These are phyloP conservation scores for Bombylius major DNA, from an alignment of 2,888 invertebrate genomes.

Conservation along the genomic window DNA sequence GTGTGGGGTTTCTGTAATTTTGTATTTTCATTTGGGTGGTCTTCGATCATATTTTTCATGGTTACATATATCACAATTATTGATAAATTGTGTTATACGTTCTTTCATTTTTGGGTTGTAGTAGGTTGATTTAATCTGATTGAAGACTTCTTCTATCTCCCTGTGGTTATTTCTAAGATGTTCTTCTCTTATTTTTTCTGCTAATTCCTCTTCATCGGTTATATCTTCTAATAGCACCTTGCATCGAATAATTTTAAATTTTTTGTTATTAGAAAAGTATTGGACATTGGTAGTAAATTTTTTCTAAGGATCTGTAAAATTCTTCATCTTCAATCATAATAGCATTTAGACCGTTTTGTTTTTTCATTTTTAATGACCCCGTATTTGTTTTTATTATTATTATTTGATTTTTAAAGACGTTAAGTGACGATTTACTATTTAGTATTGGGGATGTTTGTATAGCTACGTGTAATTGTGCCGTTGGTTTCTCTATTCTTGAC, in stretches of 20 bases:
- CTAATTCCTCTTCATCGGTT: conserved; percentile 5
- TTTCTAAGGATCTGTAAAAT: neutral
- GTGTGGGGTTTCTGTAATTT: conserved; percentile 13
- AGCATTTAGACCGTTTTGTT: conserved; percentile 5
- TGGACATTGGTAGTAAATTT: neutral
- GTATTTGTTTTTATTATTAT: conserved; percentile 3
- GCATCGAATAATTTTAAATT: neutral
- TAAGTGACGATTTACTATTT: neutral
- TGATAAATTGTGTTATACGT: neutral
- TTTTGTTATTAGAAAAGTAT: neutral
- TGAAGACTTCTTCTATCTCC: conserved; percentile 12
- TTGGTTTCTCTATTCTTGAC: neutral
- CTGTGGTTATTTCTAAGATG: conserved; percentile 15
- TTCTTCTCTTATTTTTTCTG: conserved; percentile 12
- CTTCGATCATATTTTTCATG: conserved; percentile 15
- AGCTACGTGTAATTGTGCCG: too few species aligned
- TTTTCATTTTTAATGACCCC: conserved; percentile 6
- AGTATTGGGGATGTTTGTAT: neutral
- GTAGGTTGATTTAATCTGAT: conserved; percentile 9
- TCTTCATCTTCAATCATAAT: conserved; percentile 5
- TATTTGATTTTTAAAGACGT: neutral
- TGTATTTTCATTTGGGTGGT: conserved; percentile 3
- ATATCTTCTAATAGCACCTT: conserved; percentile 6
- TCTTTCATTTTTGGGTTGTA: conserved; percentile 12
- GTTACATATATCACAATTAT: conserved; percentile 2